A percentile compares a stretch with the other conserved stretches of the same genome.
Conservation (phyloP, 2,113 vertebrate species). For the Glaucidium brasilianum region DNA sequence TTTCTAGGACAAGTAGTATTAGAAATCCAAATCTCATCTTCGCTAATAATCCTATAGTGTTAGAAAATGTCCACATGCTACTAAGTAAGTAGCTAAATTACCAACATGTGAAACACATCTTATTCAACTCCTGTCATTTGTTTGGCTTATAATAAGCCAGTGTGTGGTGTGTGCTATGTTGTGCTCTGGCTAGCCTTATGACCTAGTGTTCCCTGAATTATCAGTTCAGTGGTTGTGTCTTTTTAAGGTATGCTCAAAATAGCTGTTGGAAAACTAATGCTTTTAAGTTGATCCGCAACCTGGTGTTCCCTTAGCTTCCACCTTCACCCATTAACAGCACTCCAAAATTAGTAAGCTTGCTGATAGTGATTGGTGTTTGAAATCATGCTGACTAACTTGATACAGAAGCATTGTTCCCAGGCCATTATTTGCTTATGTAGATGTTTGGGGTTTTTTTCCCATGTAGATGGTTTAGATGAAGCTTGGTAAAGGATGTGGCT, state of each 20-base stretch:
- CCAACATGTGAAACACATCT: not conserved
- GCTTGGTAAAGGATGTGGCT: not conserved
- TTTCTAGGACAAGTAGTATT: not conserved
- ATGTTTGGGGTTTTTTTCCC: not conserved
- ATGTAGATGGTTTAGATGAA: not conserved
- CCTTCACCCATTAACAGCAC: not conserved
- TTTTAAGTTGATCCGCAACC: not conserved
- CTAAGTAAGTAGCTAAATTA: not conserved
- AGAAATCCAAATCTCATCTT: not conserved
- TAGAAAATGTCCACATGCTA: not conserved
- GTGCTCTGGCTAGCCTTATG: not conserved
- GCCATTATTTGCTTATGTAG: not conserved
- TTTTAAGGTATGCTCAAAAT: not conserved
- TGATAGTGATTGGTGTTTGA: not conserved
- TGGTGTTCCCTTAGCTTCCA: not conserved
- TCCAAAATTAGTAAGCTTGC: not conserved
- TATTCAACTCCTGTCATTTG: not conserved
- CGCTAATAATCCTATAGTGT: not conserved
- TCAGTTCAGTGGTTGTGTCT: not conserved
- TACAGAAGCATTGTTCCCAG: not conserved
- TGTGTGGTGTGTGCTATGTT: not conserved
- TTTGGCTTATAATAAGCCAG: not conserved
- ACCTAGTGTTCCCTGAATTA: not conserved
- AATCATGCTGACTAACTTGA: not conserved
- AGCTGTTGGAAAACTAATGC: not conserved